A percentile compares a stretch with the other conserved stretches of the same genome.
phyloP scores from a whole-genome alignment of 1,140 invertebrate species.

The Ceratitis capitata region DNA sequence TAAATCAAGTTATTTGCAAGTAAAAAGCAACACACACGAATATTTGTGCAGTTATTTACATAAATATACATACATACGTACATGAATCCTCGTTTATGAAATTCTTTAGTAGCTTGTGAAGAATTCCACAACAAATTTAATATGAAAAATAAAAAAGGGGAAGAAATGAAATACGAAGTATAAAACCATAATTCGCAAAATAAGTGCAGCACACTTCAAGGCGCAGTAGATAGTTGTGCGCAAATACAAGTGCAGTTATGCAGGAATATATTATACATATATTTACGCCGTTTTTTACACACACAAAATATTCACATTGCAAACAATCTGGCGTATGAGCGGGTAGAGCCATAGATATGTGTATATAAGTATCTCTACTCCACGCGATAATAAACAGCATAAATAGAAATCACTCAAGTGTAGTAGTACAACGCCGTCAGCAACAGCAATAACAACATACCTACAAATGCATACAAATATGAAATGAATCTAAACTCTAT shows the following conservation, averaged over 20 bases:
- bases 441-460: not conserved
- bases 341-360: too few relatives aligned
- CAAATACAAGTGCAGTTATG: not conserved
- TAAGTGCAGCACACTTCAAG: conserved; percentile 1
- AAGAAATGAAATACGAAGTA: not conserved
- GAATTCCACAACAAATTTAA: not conserved
- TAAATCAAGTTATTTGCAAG: conserved; percentile 5
- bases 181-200: not conserved
- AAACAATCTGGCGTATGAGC: not conserved
- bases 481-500: not conserved
- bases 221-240: not conserved
- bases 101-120: not conserved
- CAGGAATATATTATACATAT: not conserved
- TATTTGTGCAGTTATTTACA: too few relatives aligned
- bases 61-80: not conserved
- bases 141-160: not conserved
- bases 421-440: not conserved
- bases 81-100: not conserved
- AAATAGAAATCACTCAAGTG: not conserved
- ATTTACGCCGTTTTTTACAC: not conserved
- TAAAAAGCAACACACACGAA: not conserved
- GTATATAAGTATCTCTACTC: not conserved
- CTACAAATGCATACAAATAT: not conserved
- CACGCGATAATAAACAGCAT: not conserved
- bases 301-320: not conserved